Evolutionary conservation across 2,888 invertebrate species (phyloP).

Genomic region (Rhogogaster chlorosoma): DNA sequence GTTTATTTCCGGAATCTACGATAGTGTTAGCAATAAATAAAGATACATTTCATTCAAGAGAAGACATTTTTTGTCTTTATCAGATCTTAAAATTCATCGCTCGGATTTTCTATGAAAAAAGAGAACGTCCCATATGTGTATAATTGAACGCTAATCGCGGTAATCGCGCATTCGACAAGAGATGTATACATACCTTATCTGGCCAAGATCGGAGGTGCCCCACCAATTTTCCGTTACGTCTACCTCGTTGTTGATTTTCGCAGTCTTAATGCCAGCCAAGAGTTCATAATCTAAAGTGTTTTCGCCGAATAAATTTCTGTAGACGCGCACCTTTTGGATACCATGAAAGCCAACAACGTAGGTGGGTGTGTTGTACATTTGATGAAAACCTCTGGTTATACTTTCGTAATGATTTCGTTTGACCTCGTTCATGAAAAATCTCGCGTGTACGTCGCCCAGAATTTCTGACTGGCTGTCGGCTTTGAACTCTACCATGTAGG

Average conservation of each 20-base stretch:
- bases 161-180: background rate
- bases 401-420: slow-evolving; percentile 83
- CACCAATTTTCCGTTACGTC: slow-evolving; percentile 98
- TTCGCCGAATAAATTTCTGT: slow-evolving; percentile 92
- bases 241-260: slow-evolving; percentile 91
- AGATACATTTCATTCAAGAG: too few relatives aligned
- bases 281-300: slow-evolving; percentile 94
- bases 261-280: slow-evolving; percentile 94
- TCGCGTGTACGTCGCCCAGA: slow-evolving; percentile 90
- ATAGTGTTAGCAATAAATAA: too few relatives aligned
- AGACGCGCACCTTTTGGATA: slow-evolving; percentile 95
- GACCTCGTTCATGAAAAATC: slow-evolving; percentile 88
- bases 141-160: background rate
- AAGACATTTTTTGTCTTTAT: too few relatives aligned
- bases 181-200: slow-evolving; percentile 82
- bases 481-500: slow-evolving; percentile 91
- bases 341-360: slow-evolving; percentile 96
- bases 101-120: too few relatives aligned
- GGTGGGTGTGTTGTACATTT: slow-evolving; percentile 81
- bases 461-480: slow-evolving; percentile 97
- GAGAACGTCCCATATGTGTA: too few relatives aligned
- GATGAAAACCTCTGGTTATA: slow-evolving; percentile 72
- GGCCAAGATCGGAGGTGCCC: slow-evolving; percentile 88
- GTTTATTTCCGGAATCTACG: too few relatives aligned
- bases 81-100: too few relatives aligned